Percentiles rank a stretch among this genome's conserved stretches.
These are phyloP conservation scores for Empidonax alnorum DNA, from an alignment of 2,113 vertebrate genomes.

Conservation along the genomic window DNA sequence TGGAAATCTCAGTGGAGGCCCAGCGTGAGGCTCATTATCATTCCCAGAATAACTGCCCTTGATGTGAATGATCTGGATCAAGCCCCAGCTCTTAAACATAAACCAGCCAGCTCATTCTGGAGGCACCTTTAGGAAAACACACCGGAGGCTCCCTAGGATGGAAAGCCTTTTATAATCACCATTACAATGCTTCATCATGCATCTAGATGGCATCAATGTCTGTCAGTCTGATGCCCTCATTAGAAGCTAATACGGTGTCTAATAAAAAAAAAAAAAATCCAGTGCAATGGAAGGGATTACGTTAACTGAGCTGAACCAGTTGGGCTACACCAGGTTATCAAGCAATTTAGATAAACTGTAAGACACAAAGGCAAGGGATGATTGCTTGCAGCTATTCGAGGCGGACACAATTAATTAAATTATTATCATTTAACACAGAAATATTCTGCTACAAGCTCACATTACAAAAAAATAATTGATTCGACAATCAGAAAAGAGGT, in stretches of 20 bases:
- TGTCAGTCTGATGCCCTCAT: not conserved
- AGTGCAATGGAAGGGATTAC: not conserved
- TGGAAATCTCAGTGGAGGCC: conserved; percentile 16
- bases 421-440: not conserved
- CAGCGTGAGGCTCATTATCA: not conserved
- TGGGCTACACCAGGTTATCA: not conserved
- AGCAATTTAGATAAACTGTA: not conserved
- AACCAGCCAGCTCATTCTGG: not conserved
- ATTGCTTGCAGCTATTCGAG: not conserved
- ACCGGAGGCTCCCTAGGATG: not conserved
- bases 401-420: not conserved
- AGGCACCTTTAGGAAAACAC: not conserved
- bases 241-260: not conserved
- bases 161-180: not conserved
- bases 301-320: not conserved
- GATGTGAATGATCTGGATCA: not conserved
- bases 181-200: not conserved
- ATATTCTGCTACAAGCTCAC: not conserved
- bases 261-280: not conserved
- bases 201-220: not conserved
- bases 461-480: not conserved
- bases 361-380: not conserved
- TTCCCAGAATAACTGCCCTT: not conserved
- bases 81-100: not conserved
- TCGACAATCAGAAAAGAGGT: not conserved